Evolutionary conservation across 2,888 invertebrate species (phyloP).

Genomic region (Cheilosia scutellata): DNA sequence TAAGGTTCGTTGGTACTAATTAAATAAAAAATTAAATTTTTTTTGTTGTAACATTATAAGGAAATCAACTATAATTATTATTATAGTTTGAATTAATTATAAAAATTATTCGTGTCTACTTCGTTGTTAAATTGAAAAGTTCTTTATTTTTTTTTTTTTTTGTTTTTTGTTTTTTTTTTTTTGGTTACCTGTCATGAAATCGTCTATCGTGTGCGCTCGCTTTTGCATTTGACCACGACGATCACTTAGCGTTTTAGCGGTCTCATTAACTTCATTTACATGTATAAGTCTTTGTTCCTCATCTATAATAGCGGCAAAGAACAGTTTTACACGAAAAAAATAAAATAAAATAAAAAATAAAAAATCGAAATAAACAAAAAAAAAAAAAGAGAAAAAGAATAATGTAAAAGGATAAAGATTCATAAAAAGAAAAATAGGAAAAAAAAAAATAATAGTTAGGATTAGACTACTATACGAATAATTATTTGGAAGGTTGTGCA

Average conservation of each 20-base stretch:
- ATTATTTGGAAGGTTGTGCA: conserved; percentile 69
- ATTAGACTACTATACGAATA: conserved; percentile 71
- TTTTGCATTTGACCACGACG: conserved; percentile 79
- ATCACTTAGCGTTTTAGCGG: conserved; percentile 76
- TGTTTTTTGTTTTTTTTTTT: conserved; percentile 41
- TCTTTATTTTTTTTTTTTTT: conserved; percentile 34
- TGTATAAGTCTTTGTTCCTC: conserved; percentile 79
- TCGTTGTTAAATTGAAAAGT: conserved; percentile 51
- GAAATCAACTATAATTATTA: conserved; percentile 20
- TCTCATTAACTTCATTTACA: conserved; percentile 77
- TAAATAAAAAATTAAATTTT: conserved; percentile 6
- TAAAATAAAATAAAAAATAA: conserved; percentile 22
- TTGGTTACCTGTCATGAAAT: conserved; percentile 80
- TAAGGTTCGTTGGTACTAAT: conserved; percentile 51
- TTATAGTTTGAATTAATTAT: conserved; percentile 42
- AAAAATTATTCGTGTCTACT: conserved; percentile 57
- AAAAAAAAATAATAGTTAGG: conserved; percentile 58
- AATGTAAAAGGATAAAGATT: no score
- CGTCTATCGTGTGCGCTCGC: conserved; percentile 80
- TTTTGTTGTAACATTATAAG: conserved; percentile 14
- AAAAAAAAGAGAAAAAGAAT: conserved; percentile 2
- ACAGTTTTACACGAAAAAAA: conserved; percentile 67
- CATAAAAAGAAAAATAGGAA: conserved; percentile 20
- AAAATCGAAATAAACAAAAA: conserved; percentile 19
- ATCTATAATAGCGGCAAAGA: conserved; percentile 77